Percentiles rank a stretch among this genome's conserved stretches.
These are phyloP conservation scores for Sceloporus undulatus DNA, from an alignment of 2,113 vertebrate genomes.

Conservation along the genomic window DNA sequence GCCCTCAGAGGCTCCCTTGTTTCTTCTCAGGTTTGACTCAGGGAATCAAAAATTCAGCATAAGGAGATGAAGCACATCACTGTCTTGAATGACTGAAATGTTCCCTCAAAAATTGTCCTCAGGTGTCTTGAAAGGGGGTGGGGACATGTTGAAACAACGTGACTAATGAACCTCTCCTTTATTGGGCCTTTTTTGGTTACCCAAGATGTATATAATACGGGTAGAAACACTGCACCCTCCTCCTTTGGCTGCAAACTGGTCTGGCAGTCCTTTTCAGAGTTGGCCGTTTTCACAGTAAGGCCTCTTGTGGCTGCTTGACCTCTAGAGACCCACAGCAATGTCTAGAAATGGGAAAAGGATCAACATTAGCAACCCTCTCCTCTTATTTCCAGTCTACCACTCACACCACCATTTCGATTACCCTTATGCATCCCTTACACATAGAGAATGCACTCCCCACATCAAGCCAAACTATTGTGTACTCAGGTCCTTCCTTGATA, in stretches of 20 bases:
- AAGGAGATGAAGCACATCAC: not conserved
- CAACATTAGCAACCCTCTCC: too few relatives aligned
- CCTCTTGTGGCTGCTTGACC: not conserved
- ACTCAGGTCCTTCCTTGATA: not conserved
- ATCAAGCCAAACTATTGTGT: not conserved
- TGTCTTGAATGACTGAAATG: not conserved
- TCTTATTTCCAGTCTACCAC: too few relatives aligned
- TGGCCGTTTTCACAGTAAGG: not conserved
- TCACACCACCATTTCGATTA: not conserved
- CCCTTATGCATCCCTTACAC: not conserved
- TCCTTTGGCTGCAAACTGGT: not conserved
- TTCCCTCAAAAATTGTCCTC: not conserved
- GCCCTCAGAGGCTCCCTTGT: not conserved
- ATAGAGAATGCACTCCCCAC: not conserved
- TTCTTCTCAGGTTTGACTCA: constrained; percentile 4
- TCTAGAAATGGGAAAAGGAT: not conserved
- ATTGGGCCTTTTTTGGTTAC: not conserved
- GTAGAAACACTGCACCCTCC: not conserved
- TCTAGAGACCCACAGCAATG: not conserved
- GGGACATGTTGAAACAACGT: not conserved
- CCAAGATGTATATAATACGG: not conserved
- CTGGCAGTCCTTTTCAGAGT: not conserved
- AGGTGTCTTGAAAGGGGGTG: not conserved
- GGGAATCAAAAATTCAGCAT: constrained; percentile 16
- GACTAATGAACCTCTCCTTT: not conserved